Percentiles rank a stretch among this genome's conserved stretches.
Evolutionary conservation across 2,888 invertebrate species (phyloP).

Genomic region (Alitta virens): DNA sequence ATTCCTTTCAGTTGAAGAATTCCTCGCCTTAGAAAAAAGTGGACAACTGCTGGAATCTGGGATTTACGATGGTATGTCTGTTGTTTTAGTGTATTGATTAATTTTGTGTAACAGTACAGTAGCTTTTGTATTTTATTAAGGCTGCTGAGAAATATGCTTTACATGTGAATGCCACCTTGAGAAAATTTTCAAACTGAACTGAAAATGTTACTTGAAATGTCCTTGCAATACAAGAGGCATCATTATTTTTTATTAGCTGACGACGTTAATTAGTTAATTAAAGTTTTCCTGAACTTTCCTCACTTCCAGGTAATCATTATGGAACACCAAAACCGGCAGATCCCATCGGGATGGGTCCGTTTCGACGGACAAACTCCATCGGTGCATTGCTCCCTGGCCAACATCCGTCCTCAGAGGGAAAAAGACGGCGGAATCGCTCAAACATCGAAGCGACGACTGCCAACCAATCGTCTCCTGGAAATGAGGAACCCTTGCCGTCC

Average conservation of each 20-base stretch:
- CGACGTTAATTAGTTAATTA: too few relatives aligned
- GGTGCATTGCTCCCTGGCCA: constrained; percentile 58
- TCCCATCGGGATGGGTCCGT: constrained; percentile 36
- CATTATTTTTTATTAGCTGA: too few relatives aligned
- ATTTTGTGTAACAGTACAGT: too few relatives aligned
- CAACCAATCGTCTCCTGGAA: constrained; percentile 31
- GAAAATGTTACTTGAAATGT: too few relatives aligned
- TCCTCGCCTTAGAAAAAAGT: constrained; percentile 62
- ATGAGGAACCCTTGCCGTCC: constrained; percentile 24
- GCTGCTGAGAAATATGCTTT: too few relatives aligned
- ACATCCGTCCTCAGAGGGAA: constrained; percentile 62
- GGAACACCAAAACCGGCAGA: constrained; percentile 64
- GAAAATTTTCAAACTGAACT: too few relatives aligned
- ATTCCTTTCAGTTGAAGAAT: constrained; percentile 63
- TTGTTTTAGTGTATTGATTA: too few relatives aligned
- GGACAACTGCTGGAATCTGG: constrained; percentile 67
- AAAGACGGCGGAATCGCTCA: constrained; percentile 61
- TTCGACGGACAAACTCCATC: constrained; percentile 47
- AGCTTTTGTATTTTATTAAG: too few relatives aligned
- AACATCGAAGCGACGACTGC: constrained; percentile 61
- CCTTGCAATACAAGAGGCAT: too few relatives aligned
- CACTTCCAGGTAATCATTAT: constrained; percentile 61
- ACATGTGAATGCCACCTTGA: too few relatives aligned
- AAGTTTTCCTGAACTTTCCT: not conserved
- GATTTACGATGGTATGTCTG: constrained; percentile 63